Evolutionary conservation across 2,797 vertebrate species (phyloP).

Genomic region (Brachymystax lenok): DNA sequence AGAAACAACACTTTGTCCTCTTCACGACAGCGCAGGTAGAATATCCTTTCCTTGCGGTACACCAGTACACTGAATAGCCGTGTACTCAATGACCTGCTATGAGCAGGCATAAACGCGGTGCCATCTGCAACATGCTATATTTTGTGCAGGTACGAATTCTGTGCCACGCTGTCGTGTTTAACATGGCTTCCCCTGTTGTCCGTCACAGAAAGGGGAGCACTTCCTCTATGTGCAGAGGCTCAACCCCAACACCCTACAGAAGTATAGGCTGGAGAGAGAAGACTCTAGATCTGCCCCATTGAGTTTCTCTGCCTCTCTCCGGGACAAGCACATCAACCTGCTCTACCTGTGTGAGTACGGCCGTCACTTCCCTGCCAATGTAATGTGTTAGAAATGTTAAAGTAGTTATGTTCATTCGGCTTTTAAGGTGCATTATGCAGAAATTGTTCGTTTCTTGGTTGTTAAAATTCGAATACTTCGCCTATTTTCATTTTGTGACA

Average conservation of each 20-base stretch:
- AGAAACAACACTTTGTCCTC: slow-evolving; percentile 78
- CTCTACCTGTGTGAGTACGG: slow-evolving; percentile 87
- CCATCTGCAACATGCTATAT: not conserved
- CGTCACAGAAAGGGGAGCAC: slow-evolving; percentile 75
- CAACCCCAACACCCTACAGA: slow-evolving; percentile 74
- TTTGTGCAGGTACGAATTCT: not conserved
- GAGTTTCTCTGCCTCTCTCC: slow-evolving; percentile 78
- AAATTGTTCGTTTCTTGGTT: too few species aligned
- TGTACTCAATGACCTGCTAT: not conserved
- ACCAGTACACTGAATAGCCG: not conserved
- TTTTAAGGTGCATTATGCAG: too few species aligned
- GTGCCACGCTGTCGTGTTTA: not conserved
- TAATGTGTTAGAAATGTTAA: too few species aligned
- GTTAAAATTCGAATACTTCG: too few species aligned
- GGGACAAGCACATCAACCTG: slow-evolving; percentile 76
- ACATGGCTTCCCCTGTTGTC: not conserved
- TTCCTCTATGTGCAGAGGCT: slow-evolving; percentile 85
- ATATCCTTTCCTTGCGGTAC: not conserved
- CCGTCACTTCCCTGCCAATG: slow-evolving; percentile 1
- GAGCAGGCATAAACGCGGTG: too few species aligned
- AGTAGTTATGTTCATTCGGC: too few species aligned
- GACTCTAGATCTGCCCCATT: slow-evolving; percentile 64
- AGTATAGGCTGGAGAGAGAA: slow-evolving; percentile 79
- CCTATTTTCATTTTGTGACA: too few species aligned
- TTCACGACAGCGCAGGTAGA: slow-evolving; percentile 88